Evolutionary conservation across 2,113 vertebrate genomes (phyloP).

Genomic region (Rhinoderma darwinii): DNA sequence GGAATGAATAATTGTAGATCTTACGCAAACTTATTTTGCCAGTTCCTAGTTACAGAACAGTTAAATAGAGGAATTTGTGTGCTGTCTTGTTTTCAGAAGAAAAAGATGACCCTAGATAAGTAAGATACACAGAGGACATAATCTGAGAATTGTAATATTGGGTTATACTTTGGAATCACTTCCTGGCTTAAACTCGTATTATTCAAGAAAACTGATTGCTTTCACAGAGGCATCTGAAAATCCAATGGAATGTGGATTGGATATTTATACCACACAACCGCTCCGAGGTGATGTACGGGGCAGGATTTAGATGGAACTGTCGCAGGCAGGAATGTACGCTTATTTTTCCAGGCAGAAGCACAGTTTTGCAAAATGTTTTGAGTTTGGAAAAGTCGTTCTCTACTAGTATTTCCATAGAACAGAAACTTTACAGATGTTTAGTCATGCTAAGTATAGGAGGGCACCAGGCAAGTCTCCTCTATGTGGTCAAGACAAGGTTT

Average conservation of each 20-base stretch:
- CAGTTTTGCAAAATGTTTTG: background rate
- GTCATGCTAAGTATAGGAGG: background rate
- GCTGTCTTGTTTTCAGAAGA: slow-evolving; percentile 16
- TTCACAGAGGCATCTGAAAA: slow-evolving; percentile 22
- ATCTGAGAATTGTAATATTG: background rate
- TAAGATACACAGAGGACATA: background rate
- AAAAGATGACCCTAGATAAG: background rate
- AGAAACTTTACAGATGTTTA: background rate
- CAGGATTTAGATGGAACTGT: background rate
- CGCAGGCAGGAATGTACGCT: background rate
- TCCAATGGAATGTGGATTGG: slow-evolving; percentile 10
- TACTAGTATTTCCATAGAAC: background rate
- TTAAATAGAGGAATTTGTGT: background rate
- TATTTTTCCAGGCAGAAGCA: background rate
- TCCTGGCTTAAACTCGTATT: background rate
- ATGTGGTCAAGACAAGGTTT: background rate
- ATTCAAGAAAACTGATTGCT: slow-evolving; percentile 24
- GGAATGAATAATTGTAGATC: background rate
- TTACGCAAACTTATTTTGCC: background rate
- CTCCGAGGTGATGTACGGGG: slow-evolving; percentile 23
- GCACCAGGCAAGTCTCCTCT: background rate
- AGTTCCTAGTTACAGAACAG: background rate
- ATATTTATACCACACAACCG: background rate
- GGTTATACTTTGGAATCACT: background rate
- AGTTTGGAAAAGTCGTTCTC: background rate